phyloP scores from a whole-genome alignment of 2,797 vertebrate genomes.

The Gorsachius magnificus region DNA sequence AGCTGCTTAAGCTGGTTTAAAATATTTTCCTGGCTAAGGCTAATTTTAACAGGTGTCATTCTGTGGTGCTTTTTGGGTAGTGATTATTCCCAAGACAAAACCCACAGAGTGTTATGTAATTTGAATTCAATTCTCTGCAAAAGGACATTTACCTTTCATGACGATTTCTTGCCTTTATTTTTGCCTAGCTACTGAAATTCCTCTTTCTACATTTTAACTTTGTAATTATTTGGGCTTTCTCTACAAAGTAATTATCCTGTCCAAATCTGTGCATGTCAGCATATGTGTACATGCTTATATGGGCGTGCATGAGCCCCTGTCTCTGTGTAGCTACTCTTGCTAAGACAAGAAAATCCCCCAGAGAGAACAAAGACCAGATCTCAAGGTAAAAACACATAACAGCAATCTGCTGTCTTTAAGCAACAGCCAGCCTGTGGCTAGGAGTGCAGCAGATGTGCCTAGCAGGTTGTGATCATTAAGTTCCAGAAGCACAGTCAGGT shows the following conservation, averaged over 20 bases:
- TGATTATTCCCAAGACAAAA: not conserved
- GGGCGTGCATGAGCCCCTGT: not conserved
- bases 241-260: not conserved
- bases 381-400: not conserved
- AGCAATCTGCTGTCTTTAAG: not conserved
- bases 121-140: not conserved
- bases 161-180: not conserved
- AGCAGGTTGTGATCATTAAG: not conserved
- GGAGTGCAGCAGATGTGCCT: not conserved
- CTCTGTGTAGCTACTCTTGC: not conserved
- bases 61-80: not conserved
- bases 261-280: too few relatives aligned
- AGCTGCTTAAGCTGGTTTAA: not conserved
- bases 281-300: fast-evolving
- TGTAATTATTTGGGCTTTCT: not conserved
- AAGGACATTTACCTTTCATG: not conserved
- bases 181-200: not conserved
- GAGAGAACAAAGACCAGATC: not conserved
- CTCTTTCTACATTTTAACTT: not conserved
- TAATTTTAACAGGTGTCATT: not conserved
- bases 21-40: not conserved
- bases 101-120: not conserved
- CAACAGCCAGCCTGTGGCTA: not conserved
- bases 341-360: not conserved
- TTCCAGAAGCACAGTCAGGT: not conserved